These are phyloP conservation scores for Oscheius onirici DNA, from an alignment of 2,888 invertebrate genomes.

Conservation along the genomic window DNA sequence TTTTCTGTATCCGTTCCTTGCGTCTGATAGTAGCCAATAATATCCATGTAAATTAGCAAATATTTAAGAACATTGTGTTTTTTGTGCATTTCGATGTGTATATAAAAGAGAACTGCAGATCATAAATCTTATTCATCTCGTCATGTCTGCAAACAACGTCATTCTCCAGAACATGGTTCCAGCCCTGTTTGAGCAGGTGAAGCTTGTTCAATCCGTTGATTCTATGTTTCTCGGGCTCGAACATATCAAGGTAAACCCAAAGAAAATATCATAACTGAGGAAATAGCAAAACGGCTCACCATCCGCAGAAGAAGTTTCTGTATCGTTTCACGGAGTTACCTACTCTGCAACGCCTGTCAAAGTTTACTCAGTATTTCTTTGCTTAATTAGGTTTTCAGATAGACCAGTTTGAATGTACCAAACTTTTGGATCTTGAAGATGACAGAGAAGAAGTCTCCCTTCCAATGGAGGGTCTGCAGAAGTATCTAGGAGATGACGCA, in stretches of 20 bases:
- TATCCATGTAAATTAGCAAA: not conserved
- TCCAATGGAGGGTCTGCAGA: conserved; percentile 7
- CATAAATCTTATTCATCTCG: not conserved
- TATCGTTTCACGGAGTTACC: not conserved
- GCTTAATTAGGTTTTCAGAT: not conserved
- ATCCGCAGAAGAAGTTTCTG: not conserved
- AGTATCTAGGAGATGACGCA: not conserved
- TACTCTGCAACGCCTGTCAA: not conserved
- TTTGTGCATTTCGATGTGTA: not conserved
- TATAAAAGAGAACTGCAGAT: not conserved
- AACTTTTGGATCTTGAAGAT: not conserved
- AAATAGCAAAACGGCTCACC: not conserved
- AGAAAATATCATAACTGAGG: too few relatives aligned
- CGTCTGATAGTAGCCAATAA: conserved; percentile 3
- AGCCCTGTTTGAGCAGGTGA: not conserved
- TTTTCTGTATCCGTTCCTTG: not conserved
- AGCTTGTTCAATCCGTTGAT: not conserved
- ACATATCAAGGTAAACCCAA: not conserved
- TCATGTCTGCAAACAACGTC: conserved; percentile 7
- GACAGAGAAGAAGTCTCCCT: conserved; percentile 3
- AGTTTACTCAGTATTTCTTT: not conserved
- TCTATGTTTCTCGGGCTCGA: not conserved
- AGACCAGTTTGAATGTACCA: not conserved
- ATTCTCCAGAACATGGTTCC: conserved; percentile 5
- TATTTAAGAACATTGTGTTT: conserved; percentile 3